Base-by-base conservation (phyloP, 2,797 vertebrate genomes). In the Streptopelia turtur region DNA sequence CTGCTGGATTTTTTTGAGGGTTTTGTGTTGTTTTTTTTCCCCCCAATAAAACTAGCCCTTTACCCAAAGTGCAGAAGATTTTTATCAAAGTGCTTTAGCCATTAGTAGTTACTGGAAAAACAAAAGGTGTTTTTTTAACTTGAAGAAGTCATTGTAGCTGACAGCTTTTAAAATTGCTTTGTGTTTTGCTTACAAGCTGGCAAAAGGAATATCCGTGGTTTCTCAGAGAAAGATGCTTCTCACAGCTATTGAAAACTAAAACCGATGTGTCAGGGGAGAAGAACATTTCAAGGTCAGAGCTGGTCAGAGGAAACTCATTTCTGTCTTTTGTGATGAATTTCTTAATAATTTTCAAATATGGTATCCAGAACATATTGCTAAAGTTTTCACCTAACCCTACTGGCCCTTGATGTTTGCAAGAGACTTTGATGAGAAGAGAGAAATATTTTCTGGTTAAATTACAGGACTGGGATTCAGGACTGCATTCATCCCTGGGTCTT, bases 271-370 rank as follows among this genome's bases (percentile, higher is more conserved):
- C 55, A 85, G 28, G 68, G 43, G 69, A 90, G 72, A 83, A 92
- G 83, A 76, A 70, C 53, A 88, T 83, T 90, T 96, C 93, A 94
- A 94, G 91, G 95, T 93, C 85, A 92, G 65, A 87, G 41, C 31
- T 80, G 69, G 87, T 83, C 92, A 83, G 69, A 75, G 37, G 79
- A 94, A 91, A 81, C 59, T 82, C 39, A 82, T 91, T 91, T 72
- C 84, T 92, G 87, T 90, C 87, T 79, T 83, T 63, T 43, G 66
- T 94, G 87, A 97, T 94, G 7, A 86, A 96, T 96, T 91, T 82
- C 83, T 91, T 90, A 96, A 97, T 96, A 91, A 96, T 95, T 95
- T 90, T 90, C 63, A 93, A 86, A 66, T 81, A 76, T 18, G 11
- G 10, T 16, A 91, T 65, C 25, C 24, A 71, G 45, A 37, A 76